A percentile compares a stretch with the other conserved stretches of the same genome.
Evolutionary conservation across 2,113 vertebrate species (phyloP).

Genomic region (Hippocampus zosterae): DNA sequence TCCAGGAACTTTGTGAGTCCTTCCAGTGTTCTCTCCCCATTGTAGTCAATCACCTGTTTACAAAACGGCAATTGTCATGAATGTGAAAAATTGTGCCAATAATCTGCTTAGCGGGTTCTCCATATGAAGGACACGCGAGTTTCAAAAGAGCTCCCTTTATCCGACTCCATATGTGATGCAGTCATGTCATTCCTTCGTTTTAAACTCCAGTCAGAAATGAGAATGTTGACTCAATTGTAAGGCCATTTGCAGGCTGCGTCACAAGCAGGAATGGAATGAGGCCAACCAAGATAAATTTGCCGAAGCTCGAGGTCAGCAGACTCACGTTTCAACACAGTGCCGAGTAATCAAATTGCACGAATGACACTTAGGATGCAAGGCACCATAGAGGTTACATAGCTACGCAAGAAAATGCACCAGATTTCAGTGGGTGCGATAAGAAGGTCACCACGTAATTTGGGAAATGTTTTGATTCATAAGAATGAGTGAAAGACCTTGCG

Average conservation of each 20-base stretch:
- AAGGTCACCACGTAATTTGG: background rate
- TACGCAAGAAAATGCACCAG: background rate
- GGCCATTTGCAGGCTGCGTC: background rate
- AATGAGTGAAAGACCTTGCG: slow-evolving; percentile 67
- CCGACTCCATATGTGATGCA: background rate
- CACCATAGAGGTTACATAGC: background rate
- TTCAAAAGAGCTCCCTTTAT: background rate
- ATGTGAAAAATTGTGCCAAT: background rate
- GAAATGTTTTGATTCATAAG: background rate
- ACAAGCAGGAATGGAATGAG: slow-evolving; percentile 11
- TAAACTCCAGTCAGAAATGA: background rate
- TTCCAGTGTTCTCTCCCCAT: slow-evolving; percentile 91
- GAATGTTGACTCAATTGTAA: background rate
- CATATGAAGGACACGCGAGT: slow-evolving; percentile 4
- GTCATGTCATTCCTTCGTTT: background rate
- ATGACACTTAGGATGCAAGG: slow-evolving; percentile 15
- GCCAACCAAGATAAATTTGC: slow-evolving; percentile 6
- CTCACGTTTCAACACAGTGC: slow-evolving; percentile 34
- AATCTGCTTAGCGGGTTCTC: background rate
- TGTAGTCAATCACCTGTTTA: slow-evolving; percentile 90
- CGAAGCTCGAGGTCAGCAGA: slow-evolving; percentile 2
- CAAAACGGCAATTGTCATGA: background rate
- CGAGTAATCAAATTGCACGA: slow-evolving; percentile 35
- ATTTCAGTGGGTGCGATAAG: background rate
- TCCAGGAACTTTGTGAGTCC: slow-evolving; percentile 94